A percentile compares a stretch with the other conserved stretches of the same genome.
phyloP scores from a whole-genome alignment of 1,140 invertebrate genomes.

The Tetramorium simillimum region DNA sequence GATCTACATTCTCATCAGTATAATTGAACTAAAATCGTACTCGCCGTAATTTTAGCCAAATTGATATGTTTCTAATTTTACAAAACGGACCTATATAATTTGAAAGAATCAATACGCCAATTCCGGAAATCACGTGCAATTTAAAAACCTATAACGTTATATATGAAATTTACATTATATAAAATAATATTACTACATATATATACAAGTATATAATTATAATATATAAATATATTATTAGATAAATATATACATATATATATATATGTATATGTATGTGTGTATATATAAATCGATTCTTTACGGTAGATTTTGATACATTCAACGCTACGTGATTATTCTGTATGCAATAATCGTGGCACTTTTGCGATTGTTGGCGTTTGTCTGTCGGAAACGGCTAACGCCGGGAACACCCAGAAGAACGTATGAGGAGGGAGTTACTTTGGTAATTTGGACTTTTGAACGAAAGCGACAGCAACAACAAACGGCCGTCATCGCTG shows the following conservation, averaged over 20 bases:
- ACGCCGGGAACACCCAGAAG: constrained; percentile 69
- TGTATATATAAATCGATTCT: neutral
- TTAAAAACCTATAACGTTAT: neutral
- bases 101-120: neutral
- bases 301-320: neutral
- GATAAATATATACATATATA: no score
- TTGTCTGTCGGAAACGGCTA: neutral
- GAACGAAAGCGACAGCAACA: constrained; percentile 76
- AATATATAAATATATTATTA: no score
- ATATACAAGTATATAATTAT: no score
- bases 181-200: no score
- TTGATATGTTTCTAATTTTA: neutral
- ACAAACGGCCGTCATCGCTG: constrained; percentile 77
- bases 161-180: neutral
- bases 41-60: neutral
- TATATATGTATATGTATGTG: no score
- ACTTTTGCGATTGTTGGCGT: constrained; percentile 15
- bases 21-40: neutral
- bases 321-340: neutral
- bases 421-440: constrained; percentile 51
- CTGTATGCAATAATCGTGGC: constrained; percentile 17
- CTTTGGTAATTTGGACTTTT: constrained; percentile 73
- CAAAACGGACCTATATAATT: neutral
- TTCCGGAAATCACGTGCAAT: neutral
- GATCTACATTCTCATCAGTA: no score